Base-by-base conservation (phyloP, 2,888 invertebrate species). In the Drymonia ruficornis region DNA sequence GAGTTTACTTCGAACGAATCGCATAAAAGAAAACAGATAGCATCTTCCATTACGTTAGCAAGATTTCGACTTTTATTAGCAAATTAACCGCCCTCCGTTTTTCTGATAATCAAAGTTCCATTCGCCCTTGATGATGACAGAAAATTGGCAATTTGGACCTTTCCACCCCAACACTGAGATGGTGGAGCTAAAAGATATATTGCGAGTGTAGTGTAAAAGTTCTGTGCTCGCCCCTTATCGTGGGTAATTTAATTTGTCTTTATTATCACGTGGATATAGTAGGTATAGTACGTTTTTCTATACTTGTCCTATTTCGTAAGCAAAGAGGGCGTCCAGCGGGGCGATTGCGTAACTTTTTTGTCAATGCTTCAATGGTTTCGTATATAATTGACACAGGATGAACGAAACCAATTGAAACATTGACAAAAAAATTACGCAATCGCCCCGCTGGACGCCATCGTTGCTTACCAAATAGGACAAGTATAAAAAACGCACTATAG, bases 121-220 rank as follows among this genome's bases (percentile, higher is more conserved):
- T 29, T 50, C 50, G 43, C 50, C 70, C 61, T 54, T 60, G 56
- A 68, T 64, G 55, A 51, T 19, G 56, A 59, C 56, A 59, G 72
- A 65, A 66, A 71, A 72, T 72, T 73, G 69, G 55, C 67, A 66
- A 69, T 72, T 72, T 61, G 60, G 62, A 61, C 65, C 52, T 65
- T 63, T 53, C 50, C 63, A 59, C 70, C 72, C 71, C 59, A 53
- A 57, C 51, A 52, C 56, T 56, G 53, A 56, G 59, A 31, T 68
- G 53, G 58, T 70, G 72, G 71, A 70, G 68, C 72, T 74, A 76
- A 75, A 72, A 74, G 71, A 76, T 74, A 70, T 71, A 74, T 78
- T 67, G 63, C 65, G 65, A 65, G 64, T 68, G 65, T 75, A 76
- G 68, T 61, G 49, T 50, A 43, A 63, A 61, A 59, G 63, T 64